phyloP scores from a whole-genome alignment of 1,140 invertebrate genomes.

The Papilio helenus region DNA sequence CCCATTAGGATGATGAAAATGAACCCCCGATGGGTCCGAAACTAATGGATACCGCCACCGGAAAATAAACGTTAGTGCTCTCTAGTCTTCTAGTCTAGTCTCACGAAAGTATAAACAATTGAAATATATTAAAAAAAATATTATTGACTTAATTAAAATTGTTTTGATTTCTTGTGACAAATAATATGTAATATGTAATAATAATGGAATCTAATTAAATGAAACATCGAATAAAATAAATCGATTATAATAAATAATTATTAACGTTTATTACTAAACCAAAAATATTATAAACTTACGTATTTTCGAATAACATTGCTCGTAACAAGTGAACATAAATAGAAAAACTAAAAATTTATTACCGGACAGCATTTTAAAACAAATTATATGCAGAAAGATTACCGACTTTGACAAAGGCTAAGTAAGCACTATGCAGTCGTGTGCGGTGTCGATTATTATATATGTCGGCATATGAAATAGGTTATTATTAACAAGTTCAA shows the following conservation, averaged over 20 bases:
- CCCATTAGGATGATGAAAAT: no score
- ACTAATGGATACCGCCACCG: no score
- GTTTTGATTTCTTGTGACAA: no score
- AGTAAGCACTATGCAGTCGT: slow-evolving; percentile 26
- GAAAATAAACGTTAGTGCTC: no score
- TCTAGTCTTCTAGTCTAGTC: no score
- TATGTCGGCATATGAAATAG: slow-evolving; percentile 10
- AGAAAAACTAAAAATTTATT: slow-evolving; percentile 8
- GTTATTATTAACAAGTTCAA: slow-evolving; percentile 36
- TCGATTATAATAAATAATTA: background rate
- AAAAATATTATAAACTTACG: background rate
- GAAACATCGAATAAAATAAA: background rate
- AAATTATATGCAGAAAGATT: slow-evolving; percentile 1
- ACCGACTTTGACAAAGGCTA: slow-evolving; percentile 31
- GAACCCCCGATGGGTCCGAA: no score
- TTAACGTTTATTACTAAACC: background rate
- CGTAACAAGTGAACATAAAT: background rate
- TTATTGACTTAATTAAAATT: no score
- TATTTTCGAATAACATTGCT: slow-evolving; percentile 24
- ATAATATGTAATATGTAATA: no score
- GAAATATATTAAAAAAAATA: no score
- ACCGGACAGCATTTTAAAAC: background rate
- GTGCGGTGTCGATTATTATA: slow-evolving; percentile 18
- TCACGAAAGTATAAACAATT: no score
- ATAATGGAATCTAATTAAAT: slow-evolving; percentile 3